Conservation (phyloP, 1,140 invertebrate genomes). For the Drosophila obscura region DNA sequence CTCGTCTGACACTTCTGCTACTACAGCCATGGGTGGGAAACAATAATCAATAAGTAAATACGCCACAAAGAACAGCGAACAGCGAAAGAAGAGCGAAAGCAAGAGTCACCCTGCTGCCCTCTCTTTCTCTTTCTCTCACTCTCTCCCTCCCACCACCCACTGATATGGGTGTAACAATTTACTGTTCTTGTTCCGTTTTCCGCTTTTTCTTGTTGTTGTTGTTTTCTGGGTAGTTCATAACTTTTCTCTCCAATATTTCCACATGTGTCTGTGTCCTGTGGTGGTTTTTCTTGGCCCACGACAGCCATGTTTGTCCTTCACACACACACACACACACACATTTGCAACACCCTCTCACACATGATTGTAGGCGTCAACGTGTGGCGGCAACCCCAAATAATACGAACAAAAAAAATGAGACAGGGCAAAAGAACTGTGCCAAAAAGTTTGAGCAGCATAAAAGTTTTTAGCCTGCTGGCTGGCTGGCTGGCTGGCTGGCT, state of each 20-base stretch:
- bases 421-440: conserved; percentile 59
- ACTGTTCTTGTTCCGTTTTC: too few relatives aligned
- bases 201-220: neutral
- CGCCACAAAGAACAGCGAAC: too few relatives aligned
- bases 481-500: conserved; percentile 28
- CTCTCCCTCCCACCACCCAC: conserved; percentile 9
- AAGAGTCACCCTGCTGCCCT: conserved; percentile 22
- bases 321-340: conserved; percentile 19
- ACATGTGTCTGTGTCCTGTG: conserved; percentile 49
- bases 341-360: conserved; percentile 2
- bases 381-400: conserved; percentile 32
- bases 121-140: neutral
- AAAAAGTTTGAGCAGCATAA: conserved; percentile 49
- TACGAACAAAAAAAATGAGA: neutral
- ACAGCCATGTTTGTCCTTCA: conserved; percentile 70
- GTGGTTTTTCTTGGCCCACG: conserved; percentile 72
- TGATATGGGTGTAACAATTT: neutral
- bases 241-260: conserved; percentile 48
- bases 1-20: conserved; percentile 7
- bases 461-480: conserved; percentile 14
- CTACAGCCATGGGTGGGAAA: conserved; percentile 16
- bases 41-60: conserved; percentile 52
- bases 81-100: conserved; percentile 5
- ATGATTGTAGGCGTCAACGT: conserved; percentile 63
- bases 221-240: conserved; percentile 59